Evolutionary conservation across 2,113 vertebrate species (phyloP).

Genomic region (Puma concolor): DNA sequence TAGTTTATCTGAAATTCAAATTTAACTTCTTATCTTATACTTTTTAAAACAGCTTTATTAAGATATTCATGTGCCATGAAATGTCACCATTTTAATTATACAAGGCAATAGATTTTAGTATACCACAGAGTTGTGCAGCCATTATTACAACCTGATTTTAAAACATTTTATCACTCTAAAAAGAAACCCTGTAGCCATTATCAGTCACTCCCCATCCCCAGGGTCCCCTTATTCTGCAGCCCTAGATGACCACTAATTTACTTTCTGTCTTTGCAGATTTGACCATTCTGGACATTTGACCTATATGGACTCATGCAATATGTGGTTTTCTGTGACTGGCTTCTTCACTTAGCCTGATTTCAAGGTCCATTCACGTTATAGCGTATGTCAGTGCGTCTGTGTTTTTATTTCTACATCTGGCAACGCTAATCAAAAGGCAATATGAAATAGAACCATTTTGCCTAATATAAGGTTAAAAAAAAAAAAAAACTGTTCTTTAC

Average conservation of each 20-base stretch:
- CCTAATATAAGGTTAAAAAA: not conserved
- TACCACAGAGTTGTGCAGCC: not conserved
- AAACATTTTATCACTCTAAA: not conserved
- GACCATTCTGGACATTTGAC: not conserved
- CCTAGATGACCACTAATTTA: not conserved
- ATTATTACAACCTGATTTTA: not conserved
- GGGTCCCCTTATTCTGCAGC: not conserved
- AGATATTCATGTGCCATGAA: not conserved
- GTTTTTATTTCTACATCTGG: not conserved
- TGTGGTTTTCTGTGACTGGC: not conserved
- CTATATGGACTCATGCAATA: fast-evolving
- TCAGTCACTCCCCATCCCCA: not conserved
- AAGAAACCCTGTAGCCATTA: not conserved
- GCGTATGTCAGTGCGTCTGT: too few relatives aligned
- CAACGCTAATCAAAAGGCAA: too few relatives aligned
- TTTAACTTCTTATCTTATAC: not conserved
- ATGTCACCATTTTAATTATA: not conserved
- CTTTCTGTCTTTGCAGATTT: not conserved
- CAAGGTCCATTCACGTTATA: not conserved
- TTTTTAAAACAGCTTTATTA: not conserved
- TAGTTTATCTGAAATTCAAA: not conserved
- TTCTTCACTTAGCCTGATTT: not conserved
- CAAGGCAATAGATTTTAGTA: not conserved
- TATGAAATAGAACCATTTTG: not conserved
- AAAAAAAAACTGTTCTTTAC: not conserved